Evolutionary conservation across 2,888 invertebrate species (phyloP), one percentile per base, ranked within the genome.

Genomic region (Agonopterix alstromeriana): DNA sequence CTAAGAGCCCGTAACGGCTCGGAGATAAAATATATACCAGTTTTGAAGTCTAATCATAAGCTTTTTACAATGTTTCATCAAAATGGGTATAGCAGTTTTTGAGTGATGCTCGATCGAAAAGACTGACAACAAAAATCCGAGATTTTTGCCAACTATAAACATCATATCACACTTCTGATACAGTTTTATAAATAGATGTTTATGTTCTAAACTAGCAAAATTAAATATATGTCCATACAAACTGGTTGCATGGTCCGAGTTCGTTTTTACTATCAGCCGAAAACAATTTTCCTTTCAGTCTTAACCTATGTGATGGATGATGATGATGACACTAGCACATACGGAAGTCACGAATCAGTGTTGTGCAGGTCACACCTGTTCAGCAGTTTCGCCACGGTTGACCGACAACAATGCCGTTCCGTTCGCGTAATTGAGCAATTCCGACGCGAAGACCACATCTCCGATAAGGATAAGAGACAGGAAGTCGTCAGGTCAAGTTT

Each of bases 391-490:
- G 69, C 67, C 67, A 81, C 71, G 86, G 75, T 70, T 76, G 77
- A 76, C 75, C 65, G 77, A 77, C 69, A 80, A 84, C 86, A 87
- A 86, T 83, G 75, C 73, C 67, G 57, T 57, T 69, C 73, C 67
- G 57, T 57, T 69, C 62, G 63, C 58, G 66, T 83, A 82, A 86
- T 83, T 80, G 77, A 75, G 79, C 72, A 76, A 83, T 82, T 80
- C 63, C 58, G 59, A 77, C 67, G 66, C 75, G 67, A 67, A 67
- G 63, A 69, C 71, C 78, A 74, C 78, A 79, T 82, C 77, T 77
- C 70, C 70, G 74, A 77, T 77, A 79, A 78, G 74, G 77, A 76
- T 76, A 75, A 70, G 66, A 65, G 60, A 60, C 76, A 70, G 82
- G 82, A 82, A 79, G 70, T 70, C 60, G 65, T 27, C 63, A 63